A percentile compares a stretch with the other conserved stretches of the same genome.
phyloP scores from a whole-genome alignment of 2,888 invertebrate genomes.

The Margaritifera margaritifera region DNA sequence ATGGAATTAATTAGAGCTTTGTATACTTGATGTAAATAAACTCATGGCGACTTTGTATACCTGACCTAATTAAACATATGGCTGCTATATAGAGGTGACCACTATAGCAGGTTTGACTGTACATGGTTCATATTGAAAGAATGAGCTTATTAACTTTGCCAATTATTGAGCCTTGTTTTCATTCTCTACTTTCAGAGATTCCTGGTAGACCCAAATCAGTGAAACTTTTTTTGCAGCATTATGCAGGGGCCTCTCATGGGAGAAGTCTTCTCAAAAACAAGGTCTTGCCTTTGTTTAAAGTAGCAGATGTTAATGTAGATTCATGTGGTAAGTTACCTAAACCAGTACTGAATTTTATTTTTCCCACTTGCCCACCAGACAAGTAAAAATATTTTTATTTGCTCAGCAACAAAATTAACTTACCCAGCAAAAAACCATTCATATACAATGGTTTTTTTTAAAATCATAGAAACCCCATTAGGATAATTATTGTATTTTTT shows the following conservation, averaged over 20 bases:
- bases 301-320: slow-evolving; percentile 57
- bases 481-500: too few relatives aligned
- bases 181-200: slow-evolving; percentile 36
- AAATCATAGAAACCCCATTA: too few relatives aligned
- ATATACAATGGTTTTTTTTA: too few relatives aligned
- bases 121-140: background rate
- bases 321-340: slow-evolving; percentile 47
- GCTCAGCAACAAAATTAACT: too few relatives aligned
- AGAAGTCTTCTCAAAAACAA: slow-evolving; percentile 47
- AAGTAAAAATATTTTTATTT: background rate
- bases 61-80: too few relatives aligned
- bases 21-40: too few relatives aligned
- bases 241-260: slow-evolving; percentile 58
- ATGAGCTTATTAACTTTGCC: background rate
- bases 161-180: background rate
- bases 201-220: slow-evolving; percentile 51
- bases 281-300: slow-evolving; percentile 57
- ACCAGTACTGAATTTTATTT: background rate
- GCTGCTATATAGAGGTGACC: too few relatives aligned
- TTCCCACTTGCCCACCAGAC: background rate
- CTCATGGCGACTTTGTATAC: too few relatives aligned
- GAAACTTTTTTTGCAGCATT: slow-evolving; percentile 63
- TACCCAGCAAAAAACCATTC: too few relatives aligned
- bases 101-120: background rate
- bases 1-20: too few relatives aligned